phyloP scores from a whole-genome alignment of 2,797 vertebrate genomes.

The Molossus molossus region DNA sequence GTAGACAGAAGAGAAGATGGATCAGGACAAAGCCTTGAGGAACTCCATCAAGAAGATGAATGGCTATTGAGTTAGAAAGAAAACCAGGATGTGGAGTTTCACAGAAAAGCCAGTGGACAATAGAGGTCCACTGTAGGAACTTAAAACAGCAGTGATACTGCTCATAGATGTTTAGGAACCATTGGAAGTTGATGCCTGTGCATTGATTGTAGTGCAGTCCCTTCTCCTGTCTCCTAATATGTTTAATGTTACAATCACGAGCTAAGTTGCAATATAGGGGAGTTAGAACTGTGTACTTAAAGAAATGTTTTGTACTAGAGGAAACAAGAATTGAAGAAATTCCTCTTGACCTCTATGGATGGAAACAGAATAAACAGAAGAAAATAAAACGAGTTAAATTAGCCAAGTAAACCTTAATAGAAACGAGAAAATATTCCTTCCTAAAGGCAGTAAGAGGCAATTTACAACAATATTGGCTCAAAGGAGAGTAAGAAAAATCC shows the following conservation, averaged over 20 bases:
- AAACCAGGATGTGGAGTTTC: constrained; percentile 7
- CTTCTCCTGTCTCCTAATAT: neutral
- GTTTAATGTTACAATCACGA: neutral
- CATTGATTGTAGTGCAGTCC: neutral
- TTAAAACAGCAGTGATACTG: neutral
- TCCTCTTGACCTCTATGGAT: neutral
- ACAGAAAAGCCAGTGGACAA: neutral
- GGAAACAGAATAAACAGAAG: neutral
- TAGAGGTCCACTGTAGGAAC: neutral
- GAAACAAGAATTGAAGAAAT: neutral
- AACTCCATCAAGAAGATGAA: neutral
- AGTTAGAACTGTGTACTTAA: neutral
- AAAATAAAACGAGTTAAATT: constrained; percentile 26
- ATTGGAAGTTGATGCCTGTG: neutral
- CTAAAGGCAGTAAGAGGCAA: constrained; percentile 22
- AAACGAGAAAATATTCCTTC: constrained; percentile 53
- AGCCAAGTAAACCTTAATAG: constrained; percentile 5
- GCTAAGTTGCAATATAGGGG: neutral
- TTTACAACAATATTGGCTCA: constrained; percentile 21
- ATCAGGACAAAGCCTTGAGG: neutral
- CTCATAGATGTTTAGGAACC: neutral
- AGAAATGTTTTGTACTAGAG: constrained; percentile 6
- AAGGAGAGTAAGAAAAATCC: neutral
- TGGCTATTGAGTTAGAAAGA: neutral
- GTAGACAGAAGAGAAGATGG: neutral